Conservation (phyloP, 2,888 invertebrate species). For the Hypsopygia costalis region DNA sequence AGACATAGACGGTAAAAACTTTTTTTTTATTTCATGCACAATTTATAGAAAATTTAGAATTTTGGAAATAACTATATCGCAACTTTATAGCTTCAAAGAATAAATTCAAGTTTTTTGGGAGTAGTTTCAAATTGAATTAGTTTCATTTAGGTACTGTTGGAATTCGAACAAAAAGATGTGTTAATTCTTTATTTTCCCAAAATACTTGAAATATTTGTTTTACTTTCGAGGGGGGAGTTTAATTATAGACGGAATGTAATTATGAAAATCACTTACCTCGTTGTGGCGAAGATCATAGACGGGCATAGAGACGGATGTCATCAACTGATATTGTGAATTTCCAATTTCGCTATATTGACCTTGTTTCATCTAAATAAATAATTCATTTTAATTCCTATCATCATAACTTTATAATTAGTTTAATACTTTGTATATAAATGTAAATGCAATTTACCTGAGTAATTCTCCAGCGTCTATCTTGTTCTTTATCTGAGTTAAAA, state of each 20-base stretch:
- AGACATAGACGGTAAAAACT: conserved; percentile 38
- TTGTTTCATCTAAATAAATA: conserved; percentile 73
- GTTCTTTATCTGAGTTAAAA: conserved; percentile 83
- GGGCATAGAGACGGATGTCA: conserved; percentile 96
- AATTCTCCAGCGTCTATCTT: conserved; percentile 80
- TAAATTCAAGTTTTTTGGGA: conserved; percentile 31
- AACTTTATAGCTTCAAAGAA: conserved; percentile 20
- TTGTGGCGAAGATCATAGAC: conserved; percentile 93
- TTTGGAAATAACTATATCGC: conserved; percentile 40
- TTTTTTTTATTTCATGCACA: conserved; percentile 62
- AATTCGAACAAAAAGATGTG: too few relatives aligned
- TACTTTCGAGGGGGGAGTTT: conserved; percentile 26
- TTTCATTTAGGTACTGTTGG: too few relatives aligned
- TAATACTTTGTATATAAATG: too few relatives aligned
- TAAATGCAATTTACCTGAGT: conserved; percentile 46
- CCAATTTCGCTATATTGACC: conserved; percentile 82
- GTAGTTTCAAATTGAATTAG: too few relatives aligned
- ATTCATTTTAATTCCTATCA: too few relatives aligned
- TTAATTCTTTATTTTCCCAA: conserved; percentile 19
- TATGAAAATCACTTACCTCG: conserved; percentile 82
- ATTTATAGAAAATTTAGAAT: conserved; percentile 41
- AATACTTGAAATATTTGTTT: conserved; percentile 18
- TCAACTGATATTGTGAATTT: conserved; percentile 86
- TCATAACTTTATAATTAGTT: too few relatives aligned
- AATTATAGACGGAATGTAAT: conserved; percentile 16